Evolutionary conservation across 2,888 invertebrate genomes (phyloP).

Genomic region (Trichacis sp.): DNA sequence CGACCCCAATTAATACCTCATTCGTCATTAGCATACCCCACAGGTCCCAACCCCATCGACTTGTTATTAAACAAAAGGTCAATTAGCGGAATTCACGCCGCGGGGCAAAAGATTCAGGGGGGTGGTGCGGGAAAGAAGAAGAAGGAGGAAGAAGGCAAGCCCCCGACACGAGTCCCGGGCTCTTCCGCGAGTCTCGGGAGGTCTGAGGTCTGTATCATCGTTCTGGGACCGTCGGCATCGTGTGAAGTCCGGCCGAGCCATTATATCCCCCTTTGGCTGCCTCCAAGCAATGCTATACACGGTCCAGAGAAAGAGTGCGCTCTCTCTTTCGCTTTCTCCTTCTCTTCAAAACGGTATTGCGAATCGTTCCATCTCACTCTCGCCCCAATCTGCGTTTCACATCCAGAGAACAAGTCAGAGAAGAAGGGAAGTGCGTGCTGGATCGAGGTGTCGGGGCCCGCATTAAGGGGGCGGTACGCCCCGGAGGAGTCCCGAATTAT

Average conservation of each 20-base stretch:
- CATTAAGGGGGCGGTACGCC: constrained; percentile 69
- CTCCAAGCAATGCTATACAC: constrained; percentile 59
- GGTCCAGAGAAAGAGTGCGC: constrained; percentile 27
- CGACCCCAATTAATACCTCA: constrained; percentile 1
- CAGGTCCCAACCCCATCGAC: neutral
- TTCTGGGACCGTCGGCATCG: constrained; percentile 63
- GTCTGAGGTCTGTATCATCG: constrained; percentile 62
- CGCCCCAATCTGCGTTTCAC: too few species aligned
- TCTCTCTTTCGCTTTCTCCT: too few species aligned
- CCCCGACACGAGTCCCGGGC: constrained; percentile 23
- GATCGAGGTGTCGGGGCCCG: constrained; percentile 67
- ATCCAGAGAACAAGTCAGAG: constrained; percentile 21
- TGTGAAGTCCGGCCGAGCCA: constrained; percentile 67
- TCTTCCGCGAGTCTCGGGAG: constrained; percentile 47
- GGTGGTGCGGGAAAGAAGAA: constrained; percentile 14
- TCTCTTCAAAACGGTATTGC: too few species aligned
- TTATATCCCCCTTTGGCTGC: constrained; percentile 64
- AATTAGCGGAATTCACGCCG: constrained; percentile 13
- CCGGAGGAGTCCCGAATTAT: constrained; percentile 67
- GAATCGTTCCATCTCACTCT: too few species aligned
- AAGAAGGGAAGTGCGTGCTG: constrained; percentile 57
- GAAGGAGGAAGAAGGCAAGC: constrained; percentile 11
- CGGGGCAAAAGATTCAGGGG: neutral
- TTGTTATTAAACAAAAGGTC: constrained; percentile 10
- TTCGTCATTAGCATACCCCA: constrained; percentile 1